Evolutionary conservation across 2,113 vertebrate species (phyloP).

Genomic region (Solea solea): DNA sequence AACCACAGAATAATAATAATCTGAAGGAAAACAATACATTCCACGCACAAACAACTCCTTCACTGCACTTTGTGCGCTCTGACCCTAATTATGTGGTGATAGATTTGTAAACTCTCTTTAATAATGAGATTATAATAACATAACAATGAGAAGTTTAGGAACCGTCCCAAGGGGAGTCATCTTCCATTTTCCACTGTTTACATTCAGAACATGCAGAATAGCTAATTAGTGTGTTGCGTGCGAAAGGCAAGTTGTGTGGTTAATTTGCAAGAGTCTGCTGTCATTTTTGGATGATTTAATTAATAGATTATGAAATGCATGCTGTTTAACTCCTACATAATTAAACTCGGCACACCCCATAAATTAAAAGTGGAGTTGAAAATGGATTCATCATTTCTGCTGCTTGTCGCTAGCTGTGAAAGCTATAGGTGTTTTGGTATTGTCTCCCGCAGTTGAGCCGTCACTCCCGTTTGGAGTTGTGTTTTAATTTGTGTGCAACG

Average conservation of each 20-base stretch:
- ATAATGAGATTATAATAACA: no score
- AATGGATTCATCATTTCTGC: neutral
- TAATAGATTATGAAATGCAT: slow-evolving; percentile 14
- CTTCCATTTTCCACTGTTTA: neutral
- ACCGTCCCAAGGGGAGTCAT: neutral
- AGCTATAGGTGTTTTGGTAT: neutral
- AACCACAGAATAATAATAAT: no score
- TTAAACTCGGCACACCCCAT: slow-evolving; percentile 10
- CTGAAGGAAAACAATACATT: no score
- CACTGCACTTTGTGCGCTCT: neutral
- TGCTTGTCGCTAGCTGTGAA: neutral
- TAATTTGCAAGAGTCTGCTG: slow-evolving; percentile 3
- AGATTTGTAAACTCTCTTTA: neutral
- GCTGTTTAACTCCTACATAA: slow-evolving; percentile 23
- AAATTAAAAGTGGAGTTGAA: slow-evolving; percentile 17
- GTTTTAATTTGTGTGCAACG: no score
- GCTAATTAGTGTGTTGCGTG: neutral
- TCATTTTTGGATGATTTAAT: slow-evolving; percentile 23
- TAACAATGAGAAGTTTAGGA: neutral
- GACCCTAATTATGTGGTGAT: neutral
- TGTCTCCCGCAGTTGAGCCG: neutral
- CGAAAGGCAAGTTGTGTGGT: neutral
- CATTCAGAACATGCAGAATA: neutral
- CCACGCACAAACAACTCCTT: no score
- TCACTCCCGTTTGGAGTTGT: no score